A percentile compares a stretch with the other conserved stretches of the same genome.
Conservation (phyloP, 2,888 invertebrate genomes). For the Chrysolina oricalcia region DNA sequence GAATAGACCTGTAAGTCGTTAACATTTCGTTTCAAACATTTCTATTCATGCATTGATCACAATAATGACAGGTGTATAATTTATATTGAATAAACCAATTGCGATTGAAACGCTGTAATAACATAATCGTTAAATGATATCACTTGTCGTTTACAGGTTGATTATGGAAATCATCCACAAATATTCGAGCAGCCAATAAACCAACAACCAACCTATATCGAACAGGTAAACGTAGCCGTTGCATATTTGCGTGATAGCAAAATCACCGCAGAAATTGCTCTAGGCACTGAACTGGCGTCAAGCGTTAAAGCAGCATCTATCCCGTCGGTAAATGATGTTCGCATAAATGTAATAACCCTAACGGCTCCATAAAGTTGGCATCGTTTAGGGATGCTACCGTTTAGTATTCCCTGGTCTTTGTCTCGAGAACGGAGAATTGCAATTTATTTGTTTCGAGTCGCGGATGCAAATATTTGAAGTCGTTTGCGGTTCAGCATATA, state of each 20-base stretch:
- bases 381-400: neutral
- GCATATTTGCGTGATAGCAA: neutral
- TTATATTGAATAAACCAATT: no score
- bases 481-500: slow-evolving; percentile 4
- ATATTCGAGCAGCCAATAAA: neutral
- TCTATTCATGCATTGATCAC: no score
- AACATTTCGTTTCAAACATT: no score
- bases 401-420: neutral
- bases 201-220: neutral
- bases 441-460: neutral
- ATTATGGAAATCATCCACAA: no score
- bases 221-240: neutral
- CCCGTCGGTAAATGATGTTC: neutral
- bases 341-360: neutral
- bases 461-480: neutral
- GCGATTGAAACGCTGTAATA: no score
- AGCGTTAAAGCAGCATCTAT: neutral
- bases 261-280: neutral
- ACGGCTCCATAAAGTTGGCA: neutral
- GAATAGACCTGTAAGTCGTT: no score
- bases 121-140: no score
- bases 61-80: no score
- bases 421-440: slow-evolving; percentile 1
- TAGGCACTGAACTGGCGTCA: neutral
- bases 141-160: no score